A percentile compares a stretch with the other conserved stretches of the same genome.
Conservation (phyloP, 2,797 vertebrate genomes). For the Chlorospingus semifuscus region DNA sequence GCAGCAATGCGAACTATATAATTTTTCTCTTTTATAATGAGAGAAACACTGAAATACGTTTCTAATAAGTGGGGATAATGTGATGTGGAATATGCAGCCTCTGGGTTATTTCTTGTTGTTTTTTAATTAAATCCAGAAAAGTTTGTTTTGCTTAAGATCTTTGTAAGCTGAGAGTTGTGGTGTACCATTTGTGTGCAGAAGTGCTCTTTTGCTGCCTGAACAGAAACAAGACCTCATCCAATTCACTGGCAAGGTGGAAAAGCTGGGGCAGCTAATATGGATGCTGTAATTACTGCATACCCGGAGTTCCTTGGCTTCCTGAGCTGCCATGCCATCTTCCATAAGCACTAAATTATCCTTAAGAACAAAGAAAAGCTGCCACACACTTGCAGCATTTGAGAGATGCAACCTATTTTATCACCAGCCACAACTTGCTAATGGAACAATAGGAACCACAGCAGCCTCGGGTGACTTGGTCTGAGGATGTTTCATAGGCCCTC, state of each 20-base stretch:
- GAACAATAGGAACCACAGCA: not conserved
- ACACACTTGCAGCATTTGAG: not conserved
- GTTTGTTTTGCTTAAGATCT: not conserved
- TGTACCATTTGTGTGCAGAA: not conserved
- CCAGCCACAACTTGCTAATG: slow-evolving; percentile 26
- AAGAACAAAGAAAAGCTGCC: not conserved
- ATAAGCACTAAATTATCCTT: not conserved
- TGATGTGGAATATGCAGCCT: not conserved
- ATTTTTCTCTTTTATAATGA: not conserved
- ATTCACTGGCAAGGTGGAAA: not conserved
- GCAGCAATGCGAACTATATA: not conserved
- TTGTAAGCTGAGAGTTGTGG: not conserved
- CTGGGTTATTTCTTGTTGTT: slow-evolving; percentile 6
- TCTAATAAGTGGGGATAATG: not conserved
- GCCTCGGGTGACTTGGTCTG: not conserved
- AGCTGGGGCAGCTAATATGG: not conserved
- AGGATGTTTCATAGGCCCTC: not conserved
- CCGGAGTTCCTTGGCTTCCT: not conserved
- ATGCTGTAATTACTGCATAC: not conserved
- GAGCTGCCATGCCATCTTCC: not conserved
- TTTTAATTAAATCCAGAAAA: slow-evolving; percentile 25
- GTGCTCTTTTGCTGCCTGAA: not conserved
- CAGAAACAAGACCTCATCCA: not conserved
- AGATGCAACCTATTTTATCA: not conserved
- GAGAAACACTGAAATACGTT: not conserved